Percentiles rank a stretch among this genome's conserved stretches.
These are phyloP conservation scores for Ormyrus nitidulus DNA, from an alignment of 2,888 invertebrate species.

Conservation along the genomic window DNA sequence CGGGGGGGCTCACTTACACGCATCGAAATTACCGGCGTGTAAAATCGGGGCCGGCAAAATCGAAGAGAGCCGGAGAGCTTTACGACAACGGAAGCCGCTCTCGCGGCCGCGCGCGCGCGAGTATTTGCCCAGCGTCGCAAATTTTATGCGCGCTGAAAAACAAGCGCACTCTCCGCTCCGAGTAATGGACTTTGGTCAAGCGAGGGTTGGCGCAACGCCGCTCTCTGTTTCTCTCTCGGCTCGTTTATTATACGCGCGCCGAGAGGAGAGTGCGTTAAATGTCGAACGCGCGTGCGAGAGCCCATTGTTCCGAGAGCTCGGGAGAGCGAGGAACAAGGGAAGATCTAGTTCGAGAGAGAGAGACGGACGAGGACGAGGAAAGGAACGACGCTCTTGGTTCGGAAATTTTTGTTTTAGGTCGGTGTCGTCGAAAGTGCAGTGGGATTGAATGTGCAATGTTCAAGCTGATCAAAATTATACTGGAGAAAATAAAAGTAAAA, in stretches of 20 bases:
- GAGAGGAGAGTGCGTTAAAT: slow-evolving; percentile 14
- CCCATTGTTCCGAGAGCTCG: slow-evolving; percentile 2
- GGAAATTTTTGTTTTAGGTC: not conserved
- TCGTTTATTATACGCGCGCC: slow-evolving; percentile 12
- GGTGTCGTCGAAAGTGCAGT: no score
- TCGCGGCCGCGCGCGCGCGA: slow-evolving; percentile 6
- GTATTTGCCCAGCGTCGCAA: slow-evolving; percentile 33
- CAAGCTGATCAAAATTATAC: no score
- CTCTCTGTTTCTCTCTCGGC: not conserved
- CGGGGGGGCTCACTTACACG: not conserved
- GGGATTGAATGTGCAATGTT: no score
- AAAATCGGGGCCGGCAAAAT: slow-evolving; percentile 37
- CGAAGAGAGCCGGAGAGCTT: slow-evolving; percentile 26
- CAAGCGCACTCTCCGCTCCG: not conserved
- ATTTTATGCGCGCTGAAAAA: slow-evolving; percentile 31
- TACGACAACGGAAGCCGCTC: slow-evolving; percentile 20
- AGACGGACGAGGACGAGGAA: not conserved
- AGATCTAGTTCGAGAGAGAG: not conserved
- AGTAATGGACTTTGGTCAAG: not conserved
- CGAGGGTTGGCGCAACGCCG: not conserved
- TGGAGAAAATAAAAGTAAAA: no score
- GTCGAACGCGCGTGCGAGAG: not conserved
- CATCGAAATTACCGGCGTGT: slow-evolving; percentile 46
- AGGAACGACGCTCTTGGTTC: not conserved
- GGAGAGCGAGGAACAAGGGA: not conserved